These are phyloP conservation scores for Psittacula cyanocephala DNA, from an alignment of 2,113 vertebrate genomes.

Conservation along the genomic window DNA sequence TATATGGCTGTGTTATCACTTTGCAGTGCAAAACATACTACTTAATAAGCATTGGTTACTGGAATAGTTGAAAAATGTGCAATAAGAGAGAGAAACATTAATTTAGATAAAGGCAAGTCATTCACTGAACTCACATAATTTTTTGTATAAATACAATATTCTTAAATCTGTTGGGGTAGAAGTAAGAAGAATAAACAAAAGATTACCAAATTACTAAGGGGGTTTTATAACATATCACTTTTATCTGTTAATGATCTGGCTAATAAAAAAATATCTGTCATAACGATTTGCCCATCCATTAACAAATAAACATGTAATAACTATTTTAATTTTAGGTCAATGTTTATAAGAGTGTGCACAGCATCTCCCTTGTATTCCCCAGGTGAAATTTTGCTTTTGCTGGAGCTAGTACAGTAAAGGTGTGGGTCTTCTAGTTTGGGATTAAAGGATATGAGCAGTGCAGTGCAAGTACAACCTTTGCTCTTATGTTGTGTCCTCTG, in stretches of 20 bases:
- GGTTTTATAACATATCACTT: background rate
- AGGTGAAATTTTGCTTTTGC: background rate
- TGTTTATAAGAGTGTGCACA: background rate
- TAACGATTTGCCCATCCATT: background rate
- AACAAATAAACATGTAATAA: background rate
- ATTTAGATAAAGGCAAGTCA: background rate
- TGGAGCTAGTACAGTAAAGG: background rate
- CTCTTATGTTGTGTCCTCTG: background rate
- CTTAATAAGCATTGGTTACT: background rate
- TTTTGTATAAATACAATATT: background rate
- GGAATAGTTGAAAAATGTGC: background rate
- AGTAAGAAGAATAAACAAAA: background rate
- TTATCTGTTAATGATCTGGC: background rate
- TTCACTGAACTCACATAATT: background rate
- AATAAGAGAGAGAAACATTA: background rate
- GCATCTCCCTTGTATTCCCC: background rate
- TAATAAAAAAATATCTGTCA: background rate
- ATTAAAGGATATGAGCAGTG: background rate
- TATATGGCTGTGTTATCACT: background rate
- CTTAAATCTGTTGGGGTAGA: background rate
- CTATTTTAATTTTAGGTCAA: background rate
- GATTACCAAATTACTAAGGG: background rate
- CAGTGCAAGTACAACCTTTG: background rate
- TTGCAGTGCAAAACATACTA: background rate
- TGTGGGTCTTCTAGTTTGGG: background rate